Evolutionary conservation across 2,888 invertebrate genomes (phyloP).

Genomic region (Cephus runcator): DNA sequence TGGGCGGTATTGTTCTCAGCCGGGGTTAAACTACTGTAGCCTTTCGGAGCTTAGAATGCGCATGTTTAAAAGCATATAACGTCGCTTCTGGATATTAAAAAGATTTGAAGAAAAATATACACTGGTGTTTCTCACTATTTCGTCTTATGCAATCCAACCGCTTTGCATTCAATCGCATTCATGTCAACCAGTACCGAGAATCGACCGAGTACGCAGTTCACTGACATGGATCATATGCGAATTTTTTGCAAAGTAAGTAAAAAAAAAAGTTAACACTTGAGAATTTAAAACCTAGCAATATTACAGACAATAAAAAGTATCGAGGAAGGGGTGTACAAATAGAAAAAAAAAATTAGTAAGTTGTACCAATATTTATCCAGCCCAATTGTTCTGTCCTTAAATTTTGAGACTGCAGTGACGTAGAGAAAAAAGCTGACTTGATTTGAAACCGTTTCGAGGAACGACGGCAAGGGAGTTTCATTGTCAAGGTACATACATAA

Average conservation of each 20-base stretch:
- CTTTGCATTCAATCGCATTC: conserved; percentile 45
- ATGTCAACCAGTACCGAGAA: conserved; percentile 33
- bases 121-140: conserved; percentile 7
- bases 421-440: background rate
- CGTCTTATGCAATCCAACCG: conserved; percentile 44
- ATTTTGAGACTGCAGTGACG: background rate
- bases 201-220: conserved; percentile 39
- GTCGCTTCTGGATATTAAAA: background rate
- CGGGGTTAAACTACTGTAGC: background rate
- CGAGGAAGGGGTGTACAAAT: background rate
- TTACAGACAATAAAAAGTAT: background rate
- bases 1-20: background rate
- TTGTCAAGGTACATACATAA: background rate
- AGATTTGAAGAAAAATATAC: background rate
- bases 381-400: background rate
- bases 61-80: background rate
- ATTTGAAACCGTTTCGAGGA: background rate
- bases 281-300: background rate
- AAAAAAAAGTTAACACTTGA: background rate
- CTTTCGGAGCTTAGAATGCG: background rate
- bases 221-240: conserved; percentile 37
- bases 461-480: background rate
- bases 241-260: background rate
- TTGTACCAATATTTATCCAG: background rate
- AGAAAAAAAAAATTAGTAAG: background rate